A percentile compares a stretch with the other conserved stretches of the same genome.
phyloP scores from a whole-genome alignment of 2,797 vertebrate genomes.

The Tympanoctomys barrerae region DNA sequence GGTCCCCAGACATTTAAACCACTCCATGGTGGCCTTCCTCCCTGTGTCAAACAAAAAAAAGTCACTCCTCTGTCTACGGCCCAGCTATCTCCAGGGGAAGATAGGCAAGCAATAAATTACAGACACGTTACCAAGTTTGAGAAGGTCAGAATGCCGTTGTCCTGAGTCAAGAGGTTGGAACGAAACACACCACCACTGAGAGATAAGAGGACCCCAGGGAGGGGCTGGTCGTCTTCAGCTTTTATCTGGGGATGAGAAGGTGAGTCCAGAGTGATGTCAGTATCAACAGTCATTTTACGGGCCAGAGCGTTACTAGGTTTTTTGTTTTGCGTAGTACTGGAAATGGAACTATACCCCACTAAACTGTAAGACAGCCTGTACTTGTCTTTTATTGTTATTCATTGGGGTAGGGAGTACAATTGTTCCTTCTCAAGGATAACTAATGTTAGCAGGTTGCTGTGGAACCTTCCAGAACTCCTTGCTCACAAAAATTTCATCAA shows the following conservation, averaged over 20 bases:
- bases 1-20: conserved; percentile 29
- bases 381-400: background rate
- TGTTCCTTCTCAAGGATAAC: background rate
- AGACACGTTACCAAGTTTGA: conserved; percentile 94
- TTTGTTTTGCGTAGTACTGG: background rate
- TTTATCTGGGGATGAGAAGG: conserved; percentile 90
- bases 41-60: conserved; percentile 59
- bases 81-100: accelerated
- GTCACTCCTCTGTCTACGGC: accelerated
- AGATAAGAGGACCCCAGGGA: conserved; percentile 97
- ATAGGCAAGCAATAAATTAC: accelerated
- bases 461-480: background rate
- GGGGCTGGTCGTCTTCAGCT: conserved; percentile 94
- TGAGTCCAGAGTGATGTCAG: background rate
- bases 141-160: conserved; percentile 96
- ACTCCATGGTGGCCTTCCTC: background rate
- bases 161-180: conserved; percentile 97
- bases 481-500: background rate
- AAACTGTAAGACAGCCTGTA: background rate
- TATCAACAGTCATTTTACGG: no score
- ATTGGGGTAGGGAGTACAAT: accelerated
- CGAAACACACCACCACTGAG: conserved; percentile 97
- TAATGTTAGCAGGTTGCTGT: background rate
- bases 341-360: background rate
- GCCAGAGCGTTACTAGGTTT: background rate